Percentiles rank a stretch among this genome's conserved stretches.
phyloP scores from a whole-genome alignment of 2,888 invertebrate genomes.

The Volucella zonaria region DNA sequence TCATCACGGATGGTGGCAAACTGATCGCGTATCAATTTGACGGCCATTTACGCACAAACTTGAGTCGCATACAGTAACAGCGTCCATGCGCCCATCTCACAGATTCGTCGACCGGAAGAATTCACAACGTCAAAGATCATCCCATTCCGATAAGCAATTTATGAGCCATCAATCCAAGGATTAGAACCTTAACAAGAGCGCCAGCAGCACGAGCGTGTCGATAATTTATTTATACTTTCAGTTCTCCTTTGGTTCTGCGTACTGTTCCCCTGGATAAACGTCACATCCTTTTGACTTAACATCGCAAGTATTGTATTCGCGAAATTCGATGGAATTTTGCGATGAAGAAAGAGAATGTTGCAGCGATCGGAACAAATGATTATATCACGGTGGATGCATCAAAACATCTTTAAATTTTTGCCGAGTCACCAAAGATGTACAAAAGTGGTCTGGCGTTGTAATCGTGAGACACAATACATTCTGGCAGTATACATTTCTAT shows the following conservation, averaged over 20 bases:
- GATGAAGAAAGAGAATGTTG: too few relatives aligned
- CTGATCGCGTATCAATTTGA: constrained; percentile 46
- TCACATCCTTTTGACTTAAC: not conserved
- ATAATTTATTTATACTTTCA: constrained; percentile 48
- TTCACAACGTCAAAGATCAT: constrained; percentile 56
- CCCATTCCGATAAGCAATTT: constrained; percentile 59
- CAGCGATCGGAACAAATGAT: too few relatives aligned
- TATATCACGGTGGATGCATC: too few relatives aligned
- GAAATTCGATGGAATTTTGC: too few relatives aligned
- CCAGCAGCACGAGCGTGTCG: constrained; percentile 33
- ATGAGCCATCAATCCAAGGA: constrained; percentile 55
- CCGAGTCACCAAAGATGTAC: too few relatives aligned
- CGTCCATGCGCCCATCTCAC: not conserved
- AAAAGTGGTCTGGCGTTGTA: too few relatives aligned
- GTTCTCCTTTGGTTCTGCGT: constrained; percentile 2
- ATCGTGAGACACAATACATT: too few relatives aligned
- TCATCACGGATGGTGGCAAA: constrained; percentile 56
- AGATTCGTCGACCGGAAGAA: constrained; percentile 4
- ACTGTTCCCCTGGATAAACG: not conserved
- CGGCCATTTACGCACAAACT: constrained; percentile 30
- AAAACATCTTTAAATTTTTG: too few relatives aligned
- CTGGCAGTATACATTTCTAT: too few relatives aligned
- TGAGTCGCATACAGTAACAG: not conserved
- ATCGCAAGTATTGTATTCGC: too few relatives aligned
- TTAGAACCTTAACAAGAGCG: constrained; percentile 37